A percentile compares a stretch with the other conserved stretches of the same genome.
These are phyloP conservation scores for Gisinianus flammeolus DNA, from an alignment of 2,888 invertebrate species.

Conservation along the genomic window DNA sequence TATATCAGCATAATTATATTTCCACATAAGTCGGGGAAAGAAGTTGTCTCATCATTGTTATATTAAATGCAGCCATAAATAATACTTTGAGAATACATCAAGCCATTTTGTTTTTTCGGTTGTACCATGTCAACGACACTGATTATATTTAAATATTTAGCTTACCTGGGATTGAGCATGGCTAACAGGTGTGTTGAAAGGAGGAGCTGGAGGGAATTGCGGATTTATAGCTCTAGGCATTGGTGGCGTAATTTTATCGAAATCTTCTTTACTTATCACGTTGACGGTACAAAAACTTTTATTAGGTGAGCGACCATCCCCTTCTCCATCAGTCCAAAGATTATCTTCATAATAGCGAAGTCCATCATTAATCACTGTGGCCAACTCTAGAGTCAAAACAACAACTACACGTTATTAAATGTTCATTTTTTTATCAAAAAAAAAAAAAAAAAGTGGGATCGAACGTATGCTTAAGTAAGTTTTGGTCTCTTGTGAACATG, in stretches of 20 bases:
- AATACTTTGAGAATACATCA: too few species aligned
- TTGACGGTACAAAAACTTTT: conserved; percentile 67
- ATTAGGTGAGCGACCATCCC: conserved; percentile 29
- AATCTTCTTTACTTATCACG: conserved; percentile 85
- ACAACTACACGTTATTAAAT: too few species aligned
- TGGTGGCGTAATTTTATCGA: conserved; percentile 77
- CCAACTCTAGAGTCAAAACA: too few species aligned
- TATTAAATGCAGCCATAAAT: neutral
- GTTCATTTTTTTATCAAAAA: too few species aligned
- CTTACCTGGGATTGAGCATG: conserved; percentile 39
- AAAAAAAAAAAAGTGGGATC: too few species aligned
- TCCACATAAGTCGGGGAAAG: conserved; percentile 14
- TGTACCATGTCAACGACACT: too few species aligned
- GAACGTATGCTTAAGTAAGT: too few species aligned
- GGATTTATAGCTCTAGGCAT: conserved; percentile 73
- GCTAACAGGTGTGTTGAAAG: conserved; percentile 61
- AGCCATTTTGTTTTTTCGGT: too few species aligned
- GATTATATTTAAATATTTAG: neutral
- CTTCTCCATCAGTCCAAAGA: conserved; percentile 64
- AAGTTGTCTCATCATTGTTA: neutral
- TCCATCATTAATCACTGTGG: conserved; percentile 96
- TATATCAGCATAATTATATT: conserved; percentile 8
- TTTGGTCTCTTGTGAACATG: too few species aligned
- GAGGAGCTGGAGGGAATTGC: conserved; percentile 74
- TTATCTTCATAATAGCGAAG: conserved; percentile 95